These are phyloP conservation scores for Muscidifurax raptorellus DNA, from an alignment of 1,140 invertebrate species.

Conservation along the genomic window DNA sequence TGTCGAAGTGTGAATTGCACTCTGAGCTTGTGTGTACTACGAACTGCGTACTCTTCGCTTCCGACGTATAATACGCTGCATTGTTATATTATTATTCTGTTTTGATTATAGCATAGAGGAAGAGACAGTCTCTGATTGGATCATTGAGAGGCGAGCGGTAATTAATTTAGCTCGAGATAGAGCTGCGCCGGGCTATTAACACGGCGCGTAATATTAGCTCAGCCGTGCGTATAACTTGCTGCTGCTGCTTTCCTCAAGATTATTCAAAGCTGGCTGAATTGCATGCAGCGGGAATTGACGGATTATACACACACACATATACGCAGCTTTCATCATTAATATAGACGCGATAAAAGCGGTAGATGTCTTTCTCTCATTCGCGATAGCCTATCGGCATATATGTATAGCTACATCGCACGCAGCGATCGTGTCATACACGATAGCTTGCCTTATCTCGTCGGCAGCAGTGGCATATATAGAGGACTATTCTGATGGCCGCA, in stretches of 20 bases:
- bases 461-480: neutral
- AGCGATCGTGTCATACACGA: neutral
- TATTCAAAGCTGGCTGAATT: neutral
- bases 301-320: too few species aligned
- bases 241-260: neutral
- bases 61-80: too few species aligned
- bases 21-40: neutral
- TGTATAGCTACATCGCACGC: neutral
- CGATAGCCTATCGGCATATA: neutral
- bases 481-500: neutral
- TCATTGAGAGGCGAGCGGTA: neutral
- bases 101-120: neutral
- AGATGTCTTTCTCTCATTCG: neutral
- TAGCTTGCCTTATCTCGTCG: slow-evolving; percentile 19
- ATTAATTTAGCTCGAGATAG: neutral
- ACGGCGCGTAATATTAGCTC: neutral
- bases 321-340: too few species aligned
- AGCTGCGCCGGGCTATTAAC: neutral
- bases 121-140: neutral
- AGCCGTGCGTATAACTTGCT: neutral
- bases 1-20: neutral
- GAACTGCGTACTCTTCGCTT: too few species aligned
- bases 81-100: too few species aligned
- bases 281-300: neutral
- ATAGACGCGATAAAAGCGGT: too few species aligned